Evolutionary conservation across 2,888 invertebrate genomes (phyloP).

Genomic region (Nipponacmea schrenckii): DNA sequence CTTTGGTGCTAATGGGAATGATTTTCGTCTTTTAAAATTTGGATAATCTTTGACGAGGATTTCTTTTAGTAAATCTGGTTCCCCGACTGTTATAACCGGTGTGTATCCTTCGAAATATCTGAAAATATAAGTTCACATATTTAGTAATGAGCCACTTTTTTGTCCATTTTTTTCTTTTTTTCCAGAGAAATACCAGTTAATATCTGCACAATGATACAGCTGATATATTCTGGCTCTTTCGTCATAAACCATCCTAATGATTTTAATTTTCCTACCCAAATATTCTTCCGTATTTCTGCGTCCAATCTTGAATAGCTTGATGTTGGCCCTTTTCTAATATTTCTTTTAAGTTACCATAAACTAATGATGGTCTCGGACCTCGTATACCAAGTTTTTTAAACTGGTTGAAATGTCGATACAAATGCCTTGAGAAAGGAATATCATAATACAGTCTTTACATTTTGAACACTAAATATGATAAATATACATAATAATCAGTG

Average conservation of each 20-base stretch:
- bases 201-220: no score
- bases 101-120: conserved; percentile 63
- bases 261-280: conserved; percentile 42
- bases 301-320: conserved; percentile 50
- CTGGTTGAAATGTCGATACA: conserved; percentile 46
- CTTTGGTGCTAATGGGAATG: conserved; percentile 58
- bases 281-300: conserved; percentile 45
- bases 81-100: conserved; percentile 64
- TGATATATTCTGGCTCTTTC: no score
- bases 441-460: no score
- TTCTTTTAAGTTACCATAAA: conserved; percentile 50
- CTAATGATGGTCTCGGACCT: conserved; percentile 47
- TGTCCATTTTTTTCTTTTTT: no score
- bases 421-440: conserved; percentile 36
- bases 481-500: no score
- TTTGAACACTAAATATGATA: no score
- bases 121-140: conserved; percentile 15
- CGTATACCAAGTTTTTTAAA: conserved; percentile 49
- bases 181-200: no score
- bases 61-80: conserved; percentile 65
- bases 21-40: conserved; percentile 66
- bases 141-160: neutral
- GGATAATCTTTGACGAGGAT: conserved; percentile 67
- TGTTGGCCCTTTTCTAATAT: conserved; percentile 53
- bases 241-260: no score